Percentiles rank a stretch among this genome's conserved stretches.
These are phyloP conservation scores for Carassius gibelio DNA, from an alignment of 2,113 vertebrate species.

Conservation along the genomic window DNA sequence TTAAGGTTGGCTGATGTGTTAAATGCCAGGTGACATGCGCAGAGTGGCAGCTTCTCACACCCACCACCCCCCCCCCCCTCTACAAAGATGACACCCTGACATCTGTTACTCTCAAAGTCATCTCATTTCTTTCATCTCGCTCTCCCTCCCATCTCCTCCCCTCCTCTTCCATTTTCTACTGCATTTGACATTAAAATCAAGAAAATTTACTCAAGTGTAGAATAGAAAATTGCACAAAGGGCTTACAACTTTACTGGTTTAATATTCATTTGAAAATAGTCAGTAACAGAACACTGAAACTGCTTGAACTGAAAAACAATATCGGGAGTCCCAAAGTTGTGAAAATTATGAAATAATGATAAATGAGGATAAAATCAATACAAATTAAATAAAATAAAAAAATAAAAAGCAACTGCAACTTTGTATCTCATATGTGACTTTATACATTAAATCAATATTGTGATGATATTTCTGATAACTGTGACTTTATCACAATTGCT, in stretches of 20 bases:
- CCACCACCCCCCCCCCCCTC: too few relatives aligned
- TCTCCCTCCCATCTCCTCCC: slow-evolving; percentile 5
- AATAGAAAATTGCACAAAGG: not conserved
- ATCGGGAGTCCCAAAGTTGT: not conserved
- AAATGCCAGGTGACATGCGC: slow-evolving; percentile 29
- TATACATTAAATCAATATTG: too few relatives aligned
- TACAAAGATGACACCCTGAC: slow-evolving; percentile 22
- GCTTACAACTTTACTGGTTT: not conserved
- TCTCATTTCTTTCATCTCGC: slow-evolving; percentile 36
- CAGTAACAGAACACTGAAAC: not conserved
- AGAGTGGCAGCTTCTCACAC: slow-evolving; percentile 24
- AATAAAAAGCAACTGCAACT: too few relatives aligned
- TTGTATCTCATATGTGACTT: too few relatives aligned
- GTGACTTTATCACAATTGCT: too few relatives aligned
- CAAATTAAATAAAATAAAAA: too few relatives aligned
- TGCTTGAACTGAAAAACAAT: not conserved
- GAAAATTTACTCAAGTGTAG: not conserved
- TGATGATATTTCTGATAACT: too few relatives aligned
- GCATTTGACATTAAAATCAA: not conserved
- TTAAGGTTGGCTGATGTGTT: slow-evolving; percentile 45
- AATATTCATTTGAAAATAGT: not conserved
- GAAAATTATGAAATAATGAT: not conserved
- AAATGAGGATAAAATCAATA: too few relatives aligned
- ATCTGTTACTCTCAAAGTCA: slow-evolving; percentile 35
- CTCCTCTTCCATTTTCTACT: not conserved